These are phyloP conservation scores for Pteropus alecto DNA, from an alignment of 2,113 vertebrate genomes.

Conservation along the genomic window DNA sequence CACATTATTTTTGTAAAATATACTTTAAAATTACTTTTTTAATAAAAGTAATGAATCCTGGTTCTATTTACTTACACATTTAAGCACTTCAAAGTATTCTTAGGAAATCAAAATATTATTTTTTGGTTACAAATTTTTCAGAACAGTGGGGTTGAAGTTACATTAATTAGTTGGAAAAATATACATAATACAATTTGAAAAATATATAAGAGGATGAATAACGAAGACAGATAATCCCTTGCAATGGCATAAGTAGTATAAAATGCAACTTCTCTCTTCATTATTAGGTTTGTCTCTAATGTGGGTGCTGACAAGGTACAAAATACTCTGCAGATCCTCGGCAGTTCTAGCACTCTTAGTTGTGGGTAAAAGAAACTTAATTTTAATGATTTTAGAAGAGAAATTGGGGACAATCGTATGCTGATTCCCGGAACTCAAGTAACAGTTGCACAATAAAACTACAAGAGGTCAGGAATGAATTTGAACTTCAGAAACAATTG, in stretches of 20 bases:
- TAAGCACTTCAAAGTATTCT: background rate
- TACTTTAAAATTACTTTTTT: constrained; percentile 31
- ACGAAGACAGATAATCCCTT: background rate
- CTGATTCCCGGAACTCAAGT: background rate
- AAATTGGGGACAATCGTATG: background rate
- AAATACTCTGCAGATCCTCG: background rate
- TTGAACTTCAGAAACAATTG: background rate
- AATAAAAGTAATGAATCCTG: constrained; percentile 3
- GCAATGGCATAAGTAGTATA: background rate
- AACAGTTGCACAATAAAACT: background rate
- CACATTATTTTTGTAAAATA: constrained; percentile 2
- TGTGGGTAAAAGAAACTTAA: background rate
- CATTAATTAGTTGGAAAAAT: constrained; percentile 55
- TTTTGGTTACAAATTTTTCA: constrained; percentile 25
- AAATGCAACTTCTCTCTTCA: background rate
- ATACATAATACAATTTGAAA: constrained; percentile 30
- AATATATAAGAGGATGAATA: constrained; percentile 1
- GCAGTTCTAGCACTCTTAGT: too few species aligned
- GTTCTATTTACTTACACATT: constrained; percentile 32
- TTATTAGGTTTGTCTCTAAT: background rate
- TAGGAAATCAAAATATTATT: constrained; percentile 55
- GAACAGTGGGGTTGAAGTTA: constrained; percentile 21
- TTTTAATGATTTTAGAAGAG: background rate
- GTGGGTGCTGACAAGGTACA: fast-evolving
- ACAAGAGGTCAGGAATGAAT: background rate